A percentile compares a stretch with the other conserved stretches of the same genome.
These are phyloP conservation scores for Galerucella calmariensis DNA, from an alignment of 2,888 invertebrate genomes.

Conservation along the genomic window DNA sequence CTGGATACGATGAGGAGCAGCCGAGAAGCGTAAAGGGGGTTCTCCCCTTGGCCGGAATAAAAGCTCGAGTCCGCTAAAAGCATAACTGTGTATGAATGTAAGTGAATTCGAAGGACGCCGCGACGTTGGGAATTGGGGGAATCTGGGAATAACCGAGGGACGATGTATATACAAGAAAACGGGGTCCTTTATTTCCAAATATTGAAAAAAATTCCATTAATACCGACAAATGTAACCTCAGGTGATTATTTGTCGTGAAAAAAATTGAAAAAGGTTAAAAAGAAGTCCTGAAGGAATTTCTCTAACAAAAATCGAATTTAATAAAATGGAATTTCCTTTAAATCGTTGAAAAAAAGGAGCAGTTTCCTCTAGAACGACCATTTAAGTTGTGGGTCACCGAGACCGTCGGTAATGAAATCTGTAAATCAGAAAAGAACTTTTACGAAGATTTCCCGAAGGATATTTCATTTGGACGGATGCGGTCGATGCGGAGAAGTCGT, in stretches of 20 bases:
- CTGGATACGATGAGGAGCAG: slow-evolving; percentile 10
- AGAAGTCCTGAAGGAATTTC: no score
- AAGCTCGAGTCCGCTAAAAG: slow-evolving; percentile 60
- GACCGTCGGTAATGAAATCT: slow-evolving; percentile 40
- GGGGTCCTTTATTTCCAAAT: slow-evolving; percentile 24
- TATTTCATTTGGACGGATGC: slow-evolving; percentile 24
- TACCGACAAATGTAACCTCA: no score
- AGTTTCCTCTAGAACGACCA: neutral
- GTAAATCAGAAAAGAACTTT: slow-evolving; percentile 44
- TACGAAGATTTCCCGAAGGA: slow-evolving; percentile 45
- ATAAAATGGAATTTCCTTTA: neutral
- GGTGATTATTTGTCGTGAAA: no score
- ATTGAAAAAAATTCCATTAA: neutral
- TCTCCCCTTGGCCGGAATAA: slow-evolving; percentile 48
- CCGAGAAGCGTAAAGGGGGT: neutral
- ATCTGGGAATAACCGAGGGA: slow-evolving; percentile 23
- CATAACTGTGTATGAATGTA: slow-evolving; percentile 65
- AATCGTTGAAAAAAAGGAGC: neutral
- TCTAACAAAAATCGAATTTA: neutral
- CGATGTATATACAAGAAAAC: slow-evolving; percentile 17
- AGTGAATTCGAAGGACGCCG: slow-evolving; percentile 62
- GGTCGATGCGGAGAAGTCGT: slow-evolving; percentile 24
- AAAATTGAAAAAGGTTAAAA: no score
- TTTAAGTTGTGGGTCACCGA: slow-evolving; percentile 12
- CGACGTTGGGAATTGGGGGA: slow-evolving; percentile 20